Evolutionary conservation across 2,888 invertebrate species (phyloP), one percentile per base, ranked within the genome.

Genomic region (Gerris lacustris): DNA sequence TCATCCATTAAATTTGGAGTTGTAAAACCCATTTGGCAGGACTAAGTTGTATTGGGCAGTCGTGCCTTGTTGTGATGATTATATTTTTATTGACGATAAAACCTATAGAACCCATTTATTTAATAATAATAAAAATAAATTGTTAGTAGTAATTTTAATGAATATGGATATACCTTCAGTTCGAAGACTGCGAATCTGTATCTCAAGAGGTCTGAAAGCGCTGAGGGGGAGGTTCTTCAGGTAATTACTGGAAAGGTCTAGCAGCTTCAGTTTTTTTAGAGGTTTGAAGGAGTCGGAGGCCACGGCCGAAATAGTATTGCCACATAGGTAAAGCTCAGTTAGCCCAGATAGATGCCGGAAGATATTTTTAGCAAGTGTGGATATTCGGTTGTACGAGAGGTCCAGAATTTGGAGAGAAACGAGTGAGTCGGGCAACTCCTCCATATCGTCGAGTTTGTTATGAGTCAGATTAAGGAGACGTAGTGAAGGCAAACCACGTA

Each of bases 241-340:
- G 80, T 90, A 90, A 81, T 96, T 96, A 77, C 87, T 85, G 75
- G 91, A 90, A 73, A 95, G 82, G 80, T 94, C 92, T 69, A 94
- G 84, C 62, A 87, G 82, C 69, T 87, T 83, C 67, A 94, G 82
- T 79, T 91, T 91, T 77, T 89, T 87, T 74, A 93, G 81, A 44
- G 87, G 87, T 75, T 86, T 86, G 78, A 93, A 93, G 63, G 90
- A 87, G 75, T 92, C 92, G 18, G 87, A 83, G 5, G 91, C 89
- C 75, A 92, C 85, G 1, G 86, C 84, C 4, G 91, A 88, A 79
- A 94, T 86, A 85, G 90, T 89, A 81, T 94, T 94, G 15, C 91
- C 90, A 80, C 87, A 88, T 73, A 94, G 83, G 79, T 90, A 86
- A 63, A 94, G 82, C 78, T 92, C 92, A 44, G 85, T 86, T 18